Evolutionary conservation across 2,113 vertebrate species (phyloP).

Genomic region (Taurulus bubalis): DNA sequence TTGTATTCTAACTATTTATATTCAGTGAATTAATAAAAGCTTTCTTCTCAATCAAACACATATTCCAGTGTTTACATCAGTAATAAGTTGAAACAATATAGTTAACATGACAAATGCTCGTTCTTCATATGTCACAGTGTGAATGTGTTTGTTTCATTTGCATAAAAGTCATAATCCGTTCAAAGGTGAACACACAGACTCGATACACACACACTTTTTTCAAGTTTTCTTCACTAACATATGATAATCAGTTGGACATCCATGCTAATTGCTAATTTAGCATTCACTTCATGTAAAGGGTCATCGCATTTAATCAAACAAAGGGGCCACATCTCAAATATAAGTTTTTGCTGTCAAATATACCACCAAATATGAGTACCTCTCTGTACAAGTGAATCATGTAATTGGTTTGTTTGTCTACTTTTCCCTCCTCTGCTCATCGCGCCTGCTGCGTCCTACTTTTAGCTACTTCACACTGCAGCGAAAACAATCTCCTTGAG

Average conservation of each 20-base stretch:
- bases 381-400: slow-evolving; percentile 35
- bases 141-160: background rate
- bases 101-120: background rate
- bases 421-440: slow-evolving; percentile 26
- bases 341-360: background rate
- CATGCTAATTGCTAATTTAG: background rate
- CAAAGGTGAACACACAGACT: background rate
- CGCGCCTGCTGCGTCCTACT: slow-evolving; percentile 45
- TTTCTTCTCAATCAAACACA: too few relatives aligned
- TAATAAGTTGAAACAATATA: background rate
- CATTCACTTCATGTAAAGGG: background rate
- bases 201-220: background rate
- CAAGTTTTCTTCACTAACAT: background rate
- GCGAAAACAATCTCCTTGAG: slow-evolving; percentile 50
- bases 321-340: background rate
- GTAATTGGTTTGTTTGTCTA: slow-evolving; percentile 64
- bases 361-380: background rate
- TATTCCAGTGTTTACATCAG: too few relatives aligned
- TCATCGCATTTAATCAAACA: background rate
- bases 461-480: slow-evolving; percentile 42
- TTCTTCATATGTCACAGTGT: too few relatives aligned
- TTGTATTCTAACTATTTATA: background rate
- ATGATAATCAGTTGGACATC: background rate
- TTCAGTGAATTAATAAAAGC: too few relatives aligned
- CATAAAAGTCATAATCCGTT: background rate